Conservation (phyloP, 2,888 invertebrate genomes). For the Xanthia icteritia region DNA sequence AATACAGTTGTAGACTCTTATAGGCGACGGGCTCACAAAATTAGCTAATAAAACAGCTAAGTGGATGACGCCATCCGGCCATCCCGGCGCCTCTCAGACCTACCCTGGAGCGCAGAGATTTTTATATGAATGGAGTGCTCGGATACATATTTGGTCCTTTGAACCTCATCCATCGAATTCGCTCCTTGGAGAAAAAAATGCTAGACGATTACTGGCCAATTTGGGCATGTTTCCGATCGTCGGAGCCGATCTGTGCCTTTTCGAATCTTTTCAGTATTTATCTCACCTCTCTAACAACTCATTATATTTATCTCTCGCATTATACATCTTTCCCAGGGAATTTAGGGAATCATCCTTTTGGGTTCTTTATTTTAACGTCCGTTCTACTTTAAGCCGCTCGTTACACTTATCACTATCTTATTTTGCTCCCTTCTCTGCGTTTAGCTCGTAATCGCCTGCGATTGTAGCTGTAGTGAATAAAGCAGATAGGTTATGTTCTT, state of each 20-base stretch:
- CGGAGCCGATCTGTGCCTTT: too few relatives aligned
- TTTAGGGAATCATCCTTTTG: too few relatives aligned
- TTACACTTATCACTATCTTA: neutral
- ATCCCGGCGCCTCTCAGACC: constrained; percentile 58
- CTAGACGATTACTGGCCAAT: too few relatives aligned
- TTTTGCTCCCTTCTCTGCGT: neutral
- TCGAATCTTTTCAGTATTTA: too few relatives aligned
- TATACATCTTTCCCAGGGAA: too few relatives aligned
- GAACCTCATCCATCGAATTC: neutral
- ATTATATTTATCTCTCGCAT: too few relatives aligned
- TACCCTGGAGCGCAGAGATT: constrained; percentile 32
- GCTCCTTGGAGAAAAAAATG: neutral
- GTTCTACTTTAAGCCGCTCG: neutral
- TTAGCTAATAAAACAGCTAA: constrained; percentile 67
- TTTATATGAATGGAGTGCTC: constrained; percentile 27
- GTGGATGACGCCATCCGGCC: constrained; percentile 64
- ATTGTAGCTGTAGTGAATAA: constrained; percentile 28
- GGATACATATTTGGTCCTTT: constrained; percentile 5
- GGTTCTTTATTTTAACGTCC: too few relatives aligned
- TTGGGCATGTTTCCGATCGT: too few relatives aligned
- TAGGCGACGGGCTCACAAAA: constrained; percentile 53
- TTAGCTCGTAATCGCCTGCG: constrained; percentile 21
- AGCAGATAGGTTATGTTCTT: constrained; percentile 18
- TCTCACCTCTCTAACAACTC: too few relatives aligned
- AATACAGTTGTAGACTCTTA: constrained; percentile 46